phyloP scores from a whole-genome alignment of 2,797 vertebrate species.

The Pampus argenteus region DNA sequence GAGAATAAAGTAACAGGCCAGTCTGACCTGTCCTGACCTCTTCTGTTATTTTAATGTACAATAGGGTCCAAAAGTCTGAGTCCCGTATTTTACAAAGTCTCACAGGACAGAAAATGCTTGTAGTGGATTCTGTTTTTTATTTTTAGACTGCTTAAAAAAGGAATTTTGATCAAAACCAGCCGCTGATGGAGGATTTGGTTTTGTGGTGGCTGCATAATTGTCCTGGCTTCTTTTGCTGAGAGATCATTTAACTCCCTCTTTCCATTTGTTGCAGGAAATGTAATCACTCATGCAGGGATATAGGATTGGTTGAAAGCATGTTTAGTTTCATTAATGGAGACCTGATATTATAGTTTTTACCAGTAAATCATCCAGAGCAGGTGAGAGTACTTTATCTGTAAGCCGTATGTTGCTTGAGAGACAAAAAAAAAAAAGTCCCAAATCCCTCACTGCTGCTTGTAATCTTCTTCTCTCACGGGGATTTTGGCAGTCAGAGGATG shows the following conservation, averaged over 20 bases:
- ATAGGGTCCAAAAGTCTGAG: too few species aligned
- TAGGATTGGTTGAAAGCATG: neutral
- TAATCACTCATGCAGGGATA: neutral
- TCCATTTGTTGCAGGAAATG: conserved; percentile 17
- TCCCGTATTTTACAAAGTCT: neutral
- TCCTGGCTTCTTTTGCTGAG: conserved; percentile 13
- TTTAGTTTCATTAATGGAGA: neutral
- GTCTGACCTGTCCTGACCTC: conserved; percentile 6
- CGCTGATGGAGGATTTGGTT: neutral
- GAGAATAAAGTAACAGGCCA: neutral
- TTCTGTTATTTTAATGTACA: neutral
- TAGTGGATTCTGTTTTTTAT: conserved; percentile 19
- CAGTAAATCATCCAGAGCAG: too few species aligned
- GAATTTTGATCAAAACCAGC: conserved; percentile 45
- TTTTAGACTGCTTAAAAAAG: conserved; percentile 9
- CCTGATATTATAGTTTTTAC: neutral
- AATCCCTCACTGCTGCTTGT: too few species aligned
- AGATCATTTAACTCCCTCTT: conserved; percentile 29
- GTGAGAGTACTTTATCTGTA: too few species aligned
- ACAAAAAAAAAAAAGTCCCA: too few species aligned
- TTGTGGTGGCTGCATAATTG: conserved; percentile 28
- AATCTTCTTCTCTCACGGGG: neutral
- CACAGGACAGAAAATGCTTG: neutral
- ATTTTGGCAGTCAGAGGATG: neutral
- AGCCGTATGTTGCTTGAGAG: neutral